These are phyloP conservation scores for Synaphobranchus kaupii DNA, from an alignment of 2,797 vertebrate species.

Conservation along the genomic window DNA sequence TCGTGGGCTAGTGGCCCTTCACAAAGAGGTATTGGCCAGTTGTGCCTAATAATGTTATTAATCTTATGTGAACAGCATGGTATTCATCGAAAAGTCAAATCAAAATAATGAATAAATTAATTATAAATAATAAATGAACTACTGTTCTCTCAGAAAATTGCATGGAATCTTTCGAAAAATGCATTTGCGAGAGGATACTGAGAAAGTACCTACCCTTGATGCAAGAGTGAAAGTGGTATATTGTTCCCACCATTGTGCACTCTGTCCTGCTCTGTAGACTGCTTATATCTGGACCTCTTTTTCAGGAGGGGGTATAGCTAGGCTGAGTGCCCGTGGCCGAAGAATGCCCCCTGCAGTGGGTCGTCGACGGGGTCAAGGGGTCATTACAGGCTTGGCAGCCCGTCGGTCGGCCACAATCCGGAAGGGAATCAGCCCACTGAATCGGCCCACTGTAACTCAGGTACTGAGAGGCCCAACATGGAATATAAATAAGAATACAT, in stretches of 20 bases:
- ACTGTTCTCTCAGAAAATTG: background rate
- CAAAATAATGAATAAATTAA: background rate
- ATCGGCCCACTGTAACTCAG: constrained; percentile 71
- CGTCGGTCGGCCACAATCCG: constrained; percentile 74
- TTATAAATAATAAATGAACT: background rate
- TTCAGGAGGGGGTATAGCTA: constrained; percentile 75
- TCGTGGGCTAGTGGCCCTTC: constrained; percentile 65
- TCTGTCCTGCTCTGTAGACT: background rate
- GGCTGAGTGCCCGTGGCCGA: constrained; percentile 68
- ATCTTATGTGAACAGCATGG: background rate
- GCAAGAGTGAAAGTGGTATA: background rate
- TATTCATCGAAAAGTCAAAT: background rate
- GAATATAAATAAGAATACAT: background rate
- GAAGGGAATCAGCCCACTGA: constrained; percentile 80
- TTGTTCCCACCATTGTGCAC: background rate
- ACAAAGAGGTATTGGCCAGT: constrained; percentile 44
- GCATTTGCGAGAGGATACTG: too few species aligned
- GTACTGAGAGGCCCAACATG: constrained; percentile 43
- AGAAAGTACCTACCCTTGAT: background rate
- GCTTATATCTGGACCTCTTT: background rate
- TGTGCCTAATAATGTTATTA: background rate
- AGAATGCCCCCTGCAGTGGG: constrained; percentile 60
- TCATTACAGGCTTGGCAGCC: constrained; percentile 89
- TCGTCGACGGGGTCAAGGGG: constrained; percentile 80
- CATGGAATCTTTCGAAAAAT: too few species aligned